A percentile compares a stretch with the other conserved stretches of the same genome.
phyloP scores from a whole-genome alignment of 2,797 vertebrate species.

The Cyclura pinguis region DNA sequence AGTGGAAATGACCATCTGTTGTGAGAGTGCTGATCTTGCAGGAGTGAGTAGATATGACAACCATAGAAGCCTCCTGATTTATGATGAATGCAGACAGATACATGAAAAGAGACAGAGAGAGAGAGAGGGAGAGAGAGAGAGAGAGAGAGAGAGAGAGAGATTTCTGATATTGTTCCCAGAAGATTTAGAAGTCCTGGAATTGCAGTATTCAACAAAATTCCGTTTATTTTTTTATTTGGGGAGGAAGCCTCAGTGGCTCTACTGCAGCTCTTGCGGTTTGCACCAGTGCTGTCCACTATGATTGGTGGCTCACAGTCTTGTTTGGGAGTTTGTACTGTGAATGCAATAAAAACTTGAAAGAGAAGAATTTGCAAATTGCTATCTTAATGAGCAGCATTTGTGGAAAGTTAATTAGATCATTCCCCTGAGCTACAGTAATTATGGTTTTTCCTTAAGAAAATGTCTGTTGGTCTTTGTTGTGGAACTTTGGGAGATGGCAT shows the following conservation, averaged over 20 bases:
- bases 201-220: neutral
- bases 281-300: neutral
- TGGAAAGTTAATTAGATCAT: slow-evolving; percentile 44
- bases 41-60: neutral
- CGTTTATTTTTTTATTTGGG: neutral
- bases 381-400: slow-evolving; percentile 40
- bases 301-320: slow-evolving; percentile 22
- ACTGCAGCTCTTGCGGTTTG: neutral
- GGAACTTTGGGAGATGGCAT: neutral
- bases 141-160: neutral
- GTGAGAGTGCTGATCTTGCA: neutral
- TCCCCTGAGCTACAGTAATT: slow-evolving; percentile 20
- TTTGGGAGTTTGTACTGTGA: slow-evolving; percentile 35
- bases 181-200: neutral
- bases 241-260: neutral
- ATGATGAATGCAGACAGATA: neutral
- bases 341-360: neutral
- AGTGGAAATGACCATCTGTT: neutral
- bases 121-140: neutral
- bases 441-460: slow-evolving; percentile 6
- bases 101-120: neutral
- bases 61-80: neutral
- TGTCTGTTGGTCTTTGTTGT: slow-evolving; percentile 18
- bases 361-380: slow-evolving; percentile 50
- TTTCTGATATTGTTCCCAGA: neutral